These are phyloP conservation scores for Peromyscus aztecus DNA, from an alignment of 2,797 vertebrate species.

Conservation along the genomic window DNA sequence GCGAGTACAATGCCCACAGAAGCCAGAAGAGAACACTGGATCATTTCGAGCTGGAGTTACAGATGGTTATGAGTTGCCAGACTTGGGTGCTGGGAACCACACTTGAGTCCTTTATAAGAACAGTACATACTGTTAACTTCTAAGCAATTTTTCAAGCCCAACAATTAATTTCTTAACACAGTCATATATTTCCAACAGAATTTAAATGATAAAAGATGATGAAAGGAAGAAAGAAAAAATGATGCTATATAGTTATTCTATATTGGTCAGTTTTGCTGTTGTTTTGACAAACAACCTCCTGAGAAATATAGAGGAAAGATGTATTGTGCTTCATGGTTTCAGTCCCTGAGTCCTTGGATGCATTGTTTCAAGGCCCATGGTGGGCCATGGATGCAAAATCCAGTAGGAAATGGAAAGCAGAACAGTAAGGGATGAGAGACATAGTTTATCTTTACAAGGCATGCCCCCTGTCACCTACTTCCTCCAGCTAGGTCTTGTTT, in stretches of 20 bases:
- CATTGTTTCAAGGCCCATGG: not conserved
- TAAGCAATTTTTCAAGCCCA: not conserved
- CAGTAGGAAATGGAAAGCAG: not conserved
- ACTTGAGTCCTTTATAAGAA: not conserved
- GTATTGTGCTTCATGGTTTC: not conserved
- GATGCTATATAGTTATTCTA: not conserved
- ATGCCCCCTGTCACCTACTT: too few species aligned
- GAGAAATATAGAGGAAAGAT: not conserved
- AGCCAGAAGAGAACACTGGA: not conserved
- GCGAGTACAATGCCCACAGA: not conserved
- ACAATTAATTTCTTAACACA: constrained; percentile 26
- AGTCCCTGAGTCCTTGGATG: not conserved
- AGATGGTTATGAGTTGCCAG: not conserved
- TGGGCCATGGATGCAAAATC: not conserved
- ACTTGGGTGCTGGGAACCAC: too few species aligned
- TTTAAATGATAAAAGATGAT: not conserved
- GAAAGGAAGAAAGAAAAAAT: not conserved
- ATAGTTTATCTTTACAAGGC: not conserved
- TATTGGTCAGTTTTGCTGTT: not conserved
- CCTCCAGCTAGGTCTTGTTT: not conserved
- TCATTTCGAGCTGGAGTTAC: not conserved
- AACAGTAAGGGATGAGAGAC: not conserved
- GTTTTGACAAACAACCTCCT: not conserved
- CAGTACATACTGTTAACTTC: not conserved
- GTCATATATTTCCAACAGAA: not conserved